phyloP scores from a whole-genome alignment of 2,888 invertebrate species.

The Pollenia angustigena region DNA sequence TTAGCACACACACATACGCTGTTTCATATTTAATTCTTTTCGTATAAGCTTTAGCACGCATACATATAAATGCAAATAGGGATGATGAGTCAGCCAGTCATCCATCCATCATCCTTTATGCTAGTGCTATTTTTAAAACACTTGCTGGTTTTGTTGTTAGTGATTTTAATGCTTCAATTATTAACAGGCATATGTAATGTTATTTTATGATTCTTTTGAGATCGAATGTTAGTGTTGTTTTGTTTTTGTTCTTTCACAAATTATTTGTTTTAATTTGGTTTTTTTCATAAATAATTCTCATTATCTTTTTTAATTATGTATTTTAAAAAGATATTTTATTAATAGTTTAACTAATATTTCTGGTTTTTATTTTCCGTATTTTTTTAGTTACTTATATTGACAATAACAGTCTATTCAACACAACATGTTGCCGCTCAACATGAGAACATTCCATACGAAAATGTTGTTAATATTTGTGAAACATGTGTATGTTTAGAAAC shows the following conservation, averaged over 20 bases:
- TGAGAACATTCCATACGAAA: slow-evolving; percentile 82
- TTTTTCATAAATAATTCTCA: too few relatives aligned
- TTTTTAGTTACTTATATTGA: slow-evolving; percentile 75
- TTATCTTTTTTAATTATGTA: too few relatives aligned
- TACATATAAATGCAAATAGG: neutral
- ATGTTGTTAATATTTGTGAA: slow-evolving; percentile 80
- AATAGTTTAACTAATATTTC: neutral
- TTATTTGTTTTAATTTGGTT: too few relatives aligned
- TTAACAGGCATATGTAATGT: too few relatives aligned
- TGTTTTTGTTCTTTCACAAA: too few relatives aligned
- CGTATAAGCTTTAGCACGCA: neutral
- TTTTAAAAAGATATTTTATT: too few relatives aligned
- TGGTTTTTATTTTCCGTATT: neutral
- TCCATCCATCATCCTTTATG: slow-evolving; percentile 6
- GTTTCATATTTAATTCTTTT: neutral
- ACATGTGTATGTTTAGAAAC: slow-evolving; percentile 79
- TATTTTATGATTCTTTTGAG: too few relatives aligned
- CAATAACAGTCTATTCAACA: slow-evolving; percentile 21
- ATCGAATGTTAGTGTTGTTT: too few relatives aligned
- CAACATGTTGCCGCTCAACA: slow-evolving; percentile 76
- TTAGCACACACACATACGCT: slow-evolving; percentile 2
- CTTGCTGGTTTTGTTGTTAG: neutral
- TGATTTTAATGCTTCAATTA: neutral
- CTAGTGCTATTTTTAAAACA: slow-evolving; percentile 32
- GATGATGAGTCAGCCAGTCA: neutral